Conservation (phyloP, 92 coral and sea anemone species). For the Parazoanthus swiftii region DNA sequence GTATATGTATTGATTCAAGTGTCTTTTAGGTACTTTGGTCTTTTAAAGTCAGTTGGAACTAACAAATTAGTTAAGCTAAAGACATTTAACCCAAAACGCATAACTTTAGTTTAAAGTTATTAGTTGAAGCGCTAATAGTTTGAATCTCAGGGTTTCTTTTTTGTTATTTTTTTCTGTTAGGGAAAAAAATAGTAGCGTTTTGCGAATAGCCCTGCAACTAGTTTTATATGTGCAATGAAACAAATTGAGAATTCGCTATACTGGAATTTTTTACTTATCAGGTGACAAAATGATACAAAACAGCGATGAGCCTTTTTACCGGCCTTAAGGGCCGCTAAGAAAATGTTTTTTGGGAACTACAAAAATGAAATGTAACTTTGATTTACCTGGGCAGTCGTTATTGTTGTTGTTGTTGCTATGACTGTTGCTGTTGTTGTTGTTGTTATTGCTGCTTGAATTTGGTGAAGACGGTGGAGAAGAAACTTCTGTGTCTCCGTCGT, state of each 20-base stretch:
- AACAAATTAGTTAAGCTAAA: slow-evolving; percentile 11
- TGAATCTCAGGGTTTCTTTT: background rate
- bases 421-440: slow-evolving; percentile 38
- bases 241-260: background rate
- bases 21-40: background rate
- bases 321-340: background rate
- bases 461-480: slow-evolving; percentile 64
- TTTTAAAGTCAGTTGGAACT: background rate
- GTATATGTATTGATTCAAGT: background rate
- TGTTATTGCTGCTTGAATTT: slow-evolving; percentile 50
- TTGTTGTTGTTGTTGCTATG: slow-evolving; percentile 3
- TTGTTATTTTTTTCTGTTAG: background rate
- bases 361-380: background rate
- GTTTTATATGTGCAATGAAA: background rate
- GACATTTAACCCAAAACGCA: background rate
- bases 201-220: background rate
- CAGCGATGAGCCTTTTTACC: background rate
- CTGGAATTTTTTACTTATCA: slow-evolving; percentile 24
- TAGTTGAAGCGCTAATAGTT: slow-evolving; percentile 2
- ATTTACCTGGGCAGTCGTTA: slow-evolving; percentile 18
- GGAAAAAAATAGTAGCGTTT: background rate
- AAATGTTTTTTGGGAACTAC: background rate
- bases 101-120: slow-evolving; percentile 5
- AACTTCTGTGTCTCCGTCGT: slow-evolving; percentile 48
- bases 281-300: slow-evolving; percentile 31